Evolutionary conservation across 2,113 vertebrate genomes (phyloP).

Genomic region (Echinops telfairi): DNA sequence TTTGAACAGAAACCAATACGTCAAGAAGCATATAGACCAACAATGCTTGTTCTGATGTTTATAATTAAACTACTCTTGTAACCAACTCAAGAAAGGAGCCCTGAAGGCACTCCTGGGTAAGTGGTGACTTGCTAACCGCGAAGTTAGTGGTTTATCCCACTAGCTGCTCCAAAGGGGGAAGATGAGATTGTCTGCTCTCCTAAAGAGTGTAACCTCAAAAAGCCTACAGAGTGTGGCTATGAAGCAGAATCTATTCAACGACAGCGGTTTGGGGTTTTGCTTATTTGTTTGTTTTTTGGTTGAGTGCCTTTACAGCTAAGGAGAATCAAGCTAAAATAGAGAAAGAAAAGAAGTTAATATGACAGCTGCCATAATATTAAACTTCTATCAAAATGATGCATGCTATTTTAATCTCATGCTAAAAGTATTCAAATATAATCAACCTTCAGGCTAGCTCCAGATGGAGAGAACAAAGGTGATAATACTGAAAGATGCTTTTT

Average conservation of each 20-base stretch:
- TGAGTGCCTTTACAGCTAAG: not conserved
- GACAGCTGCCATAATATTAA: constrained; percentile 39
- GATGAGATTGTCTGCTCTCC: no score
- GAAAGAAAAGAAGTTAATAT: constrained; percentile 36
- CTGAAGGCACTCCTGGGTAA: no score
- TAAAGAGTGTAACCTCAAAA: no score
- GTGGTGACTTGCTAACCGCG: no score
- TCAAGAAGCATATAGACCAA: not conserved
- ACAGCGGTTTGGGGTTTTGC: no score
- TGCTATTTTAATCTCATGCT: constrained; percentile 61
- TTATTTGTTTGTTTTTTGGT: no score
- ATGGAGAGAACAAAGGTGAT: constrained; percentile 9
- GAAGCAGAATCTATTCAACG: no score
- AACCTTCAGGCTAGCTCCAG: constrained; percentile 64
- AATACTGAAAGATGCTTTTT: constrained; percentile 26
- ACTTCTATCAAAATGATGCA: constrained; percentile 50
- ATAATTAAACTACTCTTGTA: not conserved
- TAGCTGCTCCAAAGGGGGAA: no score
- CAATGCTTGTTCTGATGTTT: not conserved
- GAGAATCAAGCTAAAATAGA: not conserved
- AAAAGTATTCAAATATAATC: constrained; percentile 65
- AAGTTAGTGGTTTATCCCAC: no score
- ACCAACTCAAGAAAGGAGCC: no score
- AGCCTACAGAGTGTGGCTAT: no score
- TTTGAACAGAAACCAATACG: constrained; percentile 3